A percentile compares a stretch with the other conserved stretches of the same genome.
Evolutionary conservation across 2,113 vertebrate species (phyloP).

Genomic region (Phalacrocorax brasilianus): DNA sequence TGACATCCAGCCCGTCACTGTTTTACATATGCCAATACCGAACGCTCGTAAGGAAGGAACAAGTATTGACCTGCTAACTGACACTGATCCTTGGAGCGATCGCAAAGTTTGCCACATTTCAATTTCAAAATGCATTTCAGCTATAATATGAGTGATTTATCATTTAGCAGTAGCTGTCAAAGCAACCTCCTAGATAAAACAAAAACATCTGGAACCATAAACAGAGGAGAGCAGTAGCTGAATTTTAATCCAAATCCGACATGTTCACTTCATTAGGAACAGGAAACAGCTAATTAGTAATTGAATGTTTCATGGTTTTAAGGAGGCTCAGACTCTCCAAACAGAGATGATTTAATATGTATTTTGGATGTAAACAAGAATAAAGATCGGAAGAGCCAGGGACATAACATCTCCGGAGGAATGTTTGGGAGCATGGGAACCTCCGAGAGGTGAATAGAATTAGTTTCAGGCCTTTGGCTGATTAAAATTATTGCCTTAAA

Average conservation of each 20-base stretch:
- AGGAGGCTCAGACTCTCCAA: conserved; percentile 68
- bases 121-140: conserved; percentile 82
- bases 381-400: conserved; percentile 56
- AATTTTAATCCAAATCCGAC: conserved; percentile 81
- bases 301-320: conserved; percentile 76
- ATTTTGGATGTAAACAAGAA: conserved; percentile 73
- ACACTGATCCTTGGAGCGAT: conserved; percentile 71
- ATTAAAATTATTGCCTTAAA: neutral
- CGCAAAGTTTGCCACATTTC: conserved; percentile 78
- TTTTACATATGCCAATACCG: conserved; percentile 63
- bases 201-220: conserved; percentile 86
- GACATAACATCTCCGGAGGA: conserved; percentile 41
- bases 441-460: neutral
- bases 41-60: conserved; percentile 39
- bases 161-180: conserved; percentile 84
- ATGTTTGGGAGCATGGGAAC: conserved; percentile 28
- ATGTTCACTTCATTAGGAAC: conserved; percentile 79
- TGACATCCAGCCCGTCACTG: conserved; percentile 38
- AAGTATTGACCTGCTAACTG: conserved; percentile 68
- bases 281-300: conserved; percentile 83
- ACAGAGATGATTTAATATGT: conserved; percentile 67
- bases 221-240: conserved; percentile 75
- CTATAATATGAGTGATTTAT: conserved; percentile 85
- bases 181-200: conserved; percentile 82
- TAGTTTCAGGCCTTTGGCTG: neutral